Base-by-base conservation (phyloP, 37 sponge, comb jelly and placozoan species). In the Sycon ciliatum region DNA sequence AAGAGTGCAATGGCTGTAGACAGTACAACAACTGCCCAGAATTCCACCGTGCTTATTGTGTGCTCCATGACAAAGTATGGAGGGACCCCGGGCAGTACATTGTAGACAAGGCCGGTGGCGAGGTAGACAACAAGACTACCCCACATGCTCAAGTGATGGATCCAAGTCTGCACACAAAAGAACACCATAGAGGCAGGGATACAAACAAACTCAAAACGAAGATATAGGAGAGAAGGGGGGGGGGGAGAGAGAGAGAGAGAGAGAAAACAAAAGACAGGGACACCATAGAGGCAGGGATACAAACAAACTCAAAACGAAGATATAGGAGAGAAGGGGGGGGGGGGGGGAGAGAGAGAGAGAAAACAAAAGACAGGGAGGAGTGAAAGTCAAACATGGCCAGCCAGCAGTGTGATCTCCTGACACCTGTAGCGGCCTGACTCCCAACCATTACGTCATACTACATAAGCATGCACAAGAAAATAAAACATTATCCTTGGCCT, bases 131-230 rank as follows among this genome's bases (percentile, higher is more conserved):
- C 53, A 2, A 82, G 28, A 36, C 83, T 82, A 23, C 87, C 87
- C 83, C 87, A 82, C 32, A 86, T 23, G 18, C 73, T 16, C 24
- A 82, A 20, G 37, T 86, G 83, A 34, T 86, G 67, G 42, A 82
- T 55, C 37, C 56, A 4, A 1, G 87, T 86, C 85, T 84, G 71
- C 6, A 65, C 4, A 3, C 18, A 42, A 36, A 1, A 2, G 40
- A 37, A 71, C 27, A 4, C 38, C 32, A 65, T 9, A 65, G 22
- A 33, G 33, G 22, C 30, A 3, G 24, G 3, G 28, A 9, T 70
- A 52, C 52, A 2, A 3, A 52, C 20, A 53, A 70, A 42, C 22
- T 38, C 52, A 70, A 70, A 26, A 70, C 27, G 40, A 39, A 28
- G 22, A 31, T 42, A 42, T 42, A 22, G 24, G 5, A 29, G 24